Evolutionary conservation across 2,888 invertebrate species (phyloP), one percentile per base, ranked within the genome.

Genomic region (Coenonympha glycerion): DNA sequence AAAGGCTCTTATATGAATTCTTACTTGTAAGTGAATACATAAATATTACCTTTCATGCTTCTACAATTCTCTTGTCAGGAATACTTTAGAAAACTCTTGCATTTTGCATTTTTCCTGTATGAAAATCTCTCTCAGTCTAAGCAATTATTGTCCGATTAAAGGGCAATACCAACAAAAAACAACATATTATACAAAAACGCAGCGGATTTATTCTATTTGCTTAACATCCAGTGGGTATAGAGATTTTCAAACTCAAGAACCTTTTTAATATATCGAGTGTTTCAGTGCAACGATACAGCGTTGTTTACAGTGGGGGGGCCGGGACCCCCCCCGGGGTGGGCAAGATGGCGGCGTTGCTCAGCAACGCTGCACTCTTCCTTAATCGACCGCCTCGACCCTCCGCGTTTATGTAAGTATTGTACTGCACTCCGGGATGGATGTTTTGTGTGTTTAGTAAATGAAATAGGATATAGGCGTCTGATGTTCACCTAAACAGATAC

Each of bases 361-460:
- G 83, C 81, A 85, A 87, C 86, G 81, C 68, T 87, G 86, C 86
- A 86, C 76, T 85, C 85, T 86, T 87, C 86, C 85, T 86, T 87
- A 84, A 86, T 87, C 86, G 86, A 87, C 86, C 86, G 85, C 76
- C 77, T 51, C 66, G 66, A 62, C 69, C 67, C 70, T 71, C 67
- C 68, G 68, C 82, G 76, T 79, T 81, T 83, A 83, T 84, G 70
- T 85, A 85, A 83, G 70, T 83, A 81, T 82, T 77, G 79, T 83
- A 82, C 76, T 86, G 83, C 84, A 85, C 77, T 79, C 74, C 64
- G 66, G 70, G 68, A 59, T 45, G 33, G 59, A 56, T 58, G 56
- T 52, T 54, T 49, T 54, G 51, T 52, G 61, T 64, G 49, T 49
- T 52, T 47, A 36, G 52, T 53, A 49, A 55, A 57, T 57, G 47